A percentile compares a stretch with the other conserved stretches of the same genome.
phyloP scores from a whole-genome alignment of 2,113 vertebrate species.

The Urocitellus parryii region DNA sequence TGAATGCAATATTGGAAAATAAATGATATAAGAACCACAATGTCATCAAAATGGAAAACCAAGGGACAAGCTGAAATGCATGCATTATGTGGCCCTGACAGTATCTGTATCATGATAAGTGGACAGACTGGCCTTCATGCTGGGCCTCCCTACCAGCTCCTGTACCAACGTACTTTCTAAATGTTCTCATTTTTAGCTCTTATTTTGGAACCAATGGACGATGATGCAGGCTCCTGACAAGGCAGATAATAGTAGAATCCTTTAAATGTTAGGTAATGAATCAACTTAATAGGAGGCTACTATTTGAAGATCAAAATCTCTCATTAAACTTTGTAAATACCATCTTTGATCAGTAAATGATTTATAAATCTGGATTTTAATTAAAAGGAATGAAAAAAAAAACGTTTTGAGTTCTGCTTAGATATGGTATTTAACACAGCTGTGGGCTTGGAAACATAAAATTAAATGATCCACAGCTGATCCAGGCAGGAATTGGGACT shows the following conservation, averaged over 20 bases:
- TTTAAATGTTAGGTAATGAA: conserved; percentile 65
- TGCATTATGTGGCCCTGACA: background rate
- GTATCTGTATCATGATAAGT: background rate
- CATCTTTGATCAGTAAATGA: conserved; percentile 64
- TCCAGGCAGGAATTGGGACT: background rate
- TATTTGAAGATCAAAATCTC: conserved; percentile 26
- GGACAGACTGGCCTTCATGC: background rate
- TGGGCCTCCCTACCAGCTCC: background rate
- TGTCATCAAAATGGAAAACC: conserved; percentile 54
- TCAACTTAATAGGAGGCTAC: conserved; percentile 55
- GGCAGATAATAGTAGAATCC: background rate
- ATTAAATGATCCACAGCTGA: background rate
- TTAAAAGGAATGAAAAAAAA: conserved; percentile 46
- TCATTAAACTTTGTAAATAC: conserved; percentile 60
- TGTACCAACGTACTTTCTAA: background rate
- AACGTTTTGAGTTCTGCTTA: background rate
- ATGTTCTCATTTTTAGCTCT: background rate
- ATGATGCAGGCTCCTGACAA: conserved; percentile 44
- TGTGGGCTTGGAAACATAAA: background rate
- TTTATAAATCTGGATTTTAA: conserved; percentile 62
- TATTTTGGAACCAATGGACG: background rate
- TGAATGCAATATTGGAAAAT: background rate
- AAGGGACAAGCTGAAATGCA: background rate
- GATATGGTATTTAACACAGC: background rate
- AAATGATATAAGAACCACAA: background rate